Base-by-base conservation (phyloP, 2,888 invertebrate species). In the Campopleginae sp. region DNA sequence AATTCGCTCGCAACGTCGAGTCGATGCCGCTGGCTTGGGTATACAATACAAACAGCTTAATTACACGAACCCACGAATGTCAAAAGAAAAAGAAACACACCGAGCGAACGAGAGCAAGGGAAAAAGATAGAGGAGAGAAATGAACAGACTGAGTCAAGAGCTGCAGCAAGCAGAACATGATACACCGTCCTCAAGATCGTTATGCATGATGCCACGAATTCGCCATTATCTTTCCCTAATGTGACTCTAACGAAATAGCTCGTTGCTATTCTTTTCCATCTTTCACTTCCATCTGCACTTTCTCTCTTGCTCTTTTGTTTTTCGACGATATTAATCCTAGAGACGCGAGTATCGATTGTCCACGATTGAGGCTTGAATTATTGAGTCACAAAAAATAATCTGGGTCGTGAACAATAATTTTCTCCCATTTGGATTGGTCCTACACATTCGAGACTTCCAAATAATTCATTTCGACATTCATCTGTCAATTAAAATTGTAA, bases 11-110 rank as follows among this genome's bases (percentile, higher is more conserved):
- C 68, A 81, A 72, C 72, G 74, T 81, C 74, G 66, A 58, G 74
- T 58, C 61, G 63, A 78, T 81, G 79, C 78, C 84, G 54, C 61
- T 78, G 83, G 81, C 78, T 84, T 88, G 81, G 84, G 76, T 86
- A 82, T 87, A 88, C 88, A 89, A 88, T 88, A 88, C 89, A 90
- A 90, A 91, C 90, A 88, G 90, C 90, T 90, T 91, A 91, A 91
- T 91, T 91, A 90, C 88, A 90, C 89, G 88, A 86, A 68, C 75
- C 33, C 75, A 80, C 54, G 78, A 77, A 76, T 72, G 77, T 38
- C 51, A 68, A 68, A 42, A n/a, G 42, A 66, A 31, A 66, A 42
- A 31, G 46, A 12, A n/a, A 66, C 31, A 38, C 23, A 23, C 23
- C 17, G 23, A 23, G 31, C n/a, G n/a, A 42, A 33, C 38, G 61